Evolutionary conservation across 2,113 vertebrate species (phyloP).

Genomic region (human (Homo sapiens)): DNA sequence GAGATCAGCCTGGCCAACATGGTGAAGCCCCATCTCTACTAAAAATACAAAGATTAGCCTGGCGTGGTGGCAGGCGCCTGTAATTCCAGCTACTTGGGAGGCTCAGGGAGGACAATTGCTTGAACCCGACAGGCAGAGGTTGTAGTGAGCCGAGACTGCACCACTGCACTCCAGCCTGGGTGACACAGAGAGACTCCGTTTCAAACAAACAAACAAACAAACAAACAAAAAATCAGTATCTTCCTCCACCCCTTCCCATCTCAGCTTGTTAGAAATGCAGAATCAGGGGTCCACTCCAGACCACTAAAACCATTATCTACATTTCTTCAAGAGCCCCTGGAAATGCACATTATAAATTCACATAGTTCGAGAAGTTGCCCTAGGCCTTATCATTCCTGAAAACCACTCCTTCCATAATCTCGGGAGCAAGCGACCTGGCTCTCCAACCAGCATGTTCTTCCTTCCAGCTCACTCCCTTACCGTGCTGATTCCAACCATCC

Average conservation of each 20-base stretch:
- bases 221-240: background rate
- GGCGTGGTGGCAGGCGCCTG: background rate
- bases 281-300: background rate
- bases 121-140: background rate
- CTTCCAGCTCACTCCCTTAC: background rate
- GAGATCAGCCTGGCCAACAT: too few species aligned
- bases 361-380: background rate
- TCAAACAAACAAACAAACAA: background rate
- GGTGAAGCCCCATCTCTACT: too few species aligned
- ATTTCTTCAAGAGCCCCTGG: background rate
- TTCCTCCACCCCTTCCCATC: too few species aligned
- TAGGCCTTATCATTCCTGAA: background rate
- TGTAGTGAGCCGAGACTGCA: background rate
- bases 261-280: background rate
- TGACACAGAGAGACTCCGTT: background rate
- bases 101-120: background rate
- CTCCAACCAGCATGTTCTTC: background rate
- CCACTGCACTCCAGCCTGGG: background rate
- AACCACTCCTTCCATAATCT: background rate
- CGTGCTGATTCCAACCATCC: background rate
- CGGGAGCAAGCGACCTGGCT: background rate
- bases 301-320: background rate
- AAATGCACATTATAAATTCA: accelerated
- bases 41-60: too few species aligned
- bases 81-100: background rate